A percentile compares a stretch with the other conserved stretches of the same genome.
Conservation (phyloP, 2,888 invertebrate species). For the Sceliomorpha sp. region DNA sequence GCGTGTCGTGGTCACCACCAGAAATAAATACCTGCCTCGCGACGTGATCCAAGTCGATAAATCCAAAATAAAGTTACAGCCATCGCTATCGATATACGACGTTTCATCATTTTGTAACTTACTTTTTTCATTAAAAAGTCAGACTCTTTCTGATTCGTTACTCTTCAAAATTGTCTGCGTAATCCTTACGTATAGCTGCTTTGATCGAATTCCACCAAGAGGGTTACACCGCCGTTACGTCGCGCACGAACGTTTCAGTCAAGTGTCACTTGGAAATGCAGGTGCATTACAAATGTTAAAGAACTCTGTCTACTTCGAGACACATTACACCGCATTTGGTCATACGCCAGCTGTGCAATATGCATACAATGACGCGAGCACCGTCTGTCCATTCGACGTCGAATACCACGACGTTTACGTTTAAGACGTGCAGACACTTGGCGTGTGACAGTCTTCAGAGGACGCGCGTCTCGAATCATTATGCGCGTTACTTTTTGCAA, state of each 20-base stretch:
- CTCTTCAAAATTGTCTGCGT: too few species aligned
- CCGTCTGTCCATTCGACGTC: constrained; percentile 63
- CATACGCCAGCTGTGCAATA: constrained; percentile 74
- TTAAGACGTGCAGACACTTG: constrained; percentile 26
- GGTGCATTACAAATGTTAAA: constrained; percentile 51
- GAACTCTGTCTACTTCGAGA: constrained; percentile 54
- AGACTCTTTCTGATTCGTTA: neutral
- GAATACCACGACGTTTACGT: constrained; percentile 5
- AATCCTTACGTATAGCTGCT: too few species aligned
- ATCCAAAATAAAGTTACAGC: constrained; percentile 27
- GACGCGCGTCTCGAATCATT: constrained; percentile 9
- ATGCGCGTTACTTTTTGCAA: constrained; percentile 12
- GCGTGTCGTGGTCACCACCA: constrained; percentile 58
- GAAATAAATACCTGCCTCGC: constrained; percentile 50
- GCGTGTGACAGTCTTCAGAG: constrained; percentile 29
- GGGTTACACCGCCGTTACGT: too few species aligned
- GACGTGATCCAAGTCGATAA: constrained; percentile 31
- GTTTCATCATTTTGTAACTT: constrained; percentile 40
- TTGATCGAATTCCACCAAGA: too few species aligned
- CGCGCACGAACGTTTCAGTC: constrained; percentile 21
- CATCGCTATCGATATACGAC: constrained; percentile 21
- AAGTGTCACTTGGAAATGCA: constrained; percentile 37
- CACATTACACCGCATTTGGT: constrained; percentile 60
- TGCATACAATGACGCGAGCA: constrained; percentile 74
- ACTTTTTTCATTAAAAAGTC: neutral